These are phyloP conservation scores for Chaetorhynchus papuensis DNA, from an alignment of 2,113 vertebrate genomes.

Conservation along the genomic window DNA sequence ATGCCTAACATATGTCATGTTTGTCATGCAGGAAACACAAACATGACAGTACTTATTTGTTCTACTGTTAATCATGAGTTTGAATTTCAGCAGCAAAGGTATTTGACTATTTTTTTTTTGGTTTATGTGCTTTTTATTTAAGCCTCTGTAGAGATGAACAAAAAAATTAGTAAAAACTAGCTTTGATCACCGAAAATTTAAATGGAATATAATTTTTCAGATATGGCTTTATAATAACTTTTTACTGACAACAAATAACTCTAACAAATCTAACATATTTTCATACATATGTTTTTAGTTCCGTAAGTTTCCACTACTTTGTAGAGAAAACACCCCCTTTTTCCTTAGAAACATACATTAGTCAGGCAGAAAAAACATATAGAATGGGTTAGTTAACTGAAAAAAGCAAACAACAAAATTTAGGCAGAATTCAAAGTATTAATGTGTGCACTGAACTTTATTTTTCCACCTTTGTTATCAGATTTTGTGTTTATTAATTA, in stretches of 20 bases:
- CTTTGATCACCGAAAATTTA: not conserved
- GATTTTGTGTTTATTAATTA: not conserved
- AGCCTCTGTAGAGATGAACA: not conserved
- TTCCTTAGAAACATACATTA: not conserved
- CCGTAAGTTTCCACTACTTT: not conserved
- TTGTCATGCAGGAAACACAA: not conserved
- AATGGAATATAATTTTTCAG: not conserved
- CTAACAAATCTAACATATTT: not conserved
- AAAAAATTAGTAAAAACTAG: not conserved
- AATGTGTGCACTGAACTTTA: not conserved
- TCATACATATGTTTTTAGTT: not conserved
- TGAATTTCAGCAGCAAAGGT: not conserved
- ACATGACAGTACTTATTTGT: not conserved
- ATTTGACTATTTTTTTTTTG: not conserved
- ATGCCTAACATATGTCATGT: not conserved
- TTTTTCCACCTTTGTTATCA: not conserved
- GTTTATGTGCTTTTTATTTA: not conserved
- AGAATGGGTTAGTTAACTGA: not conserved
- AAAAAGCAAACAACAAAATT: not conserved
- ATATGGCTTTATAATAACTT: not conserved
- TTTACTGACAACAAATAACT: not conserved
- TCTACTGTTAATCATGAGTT: not conserved
- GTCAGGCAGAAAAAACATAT: not conserved
- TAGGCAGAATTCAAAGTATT: not conserved
- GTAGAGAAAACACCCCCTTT: not conserved